Conservation (phyloP, 2,113 vertebrate genomes). For the Austrofundulus limnaeus region DNA sequence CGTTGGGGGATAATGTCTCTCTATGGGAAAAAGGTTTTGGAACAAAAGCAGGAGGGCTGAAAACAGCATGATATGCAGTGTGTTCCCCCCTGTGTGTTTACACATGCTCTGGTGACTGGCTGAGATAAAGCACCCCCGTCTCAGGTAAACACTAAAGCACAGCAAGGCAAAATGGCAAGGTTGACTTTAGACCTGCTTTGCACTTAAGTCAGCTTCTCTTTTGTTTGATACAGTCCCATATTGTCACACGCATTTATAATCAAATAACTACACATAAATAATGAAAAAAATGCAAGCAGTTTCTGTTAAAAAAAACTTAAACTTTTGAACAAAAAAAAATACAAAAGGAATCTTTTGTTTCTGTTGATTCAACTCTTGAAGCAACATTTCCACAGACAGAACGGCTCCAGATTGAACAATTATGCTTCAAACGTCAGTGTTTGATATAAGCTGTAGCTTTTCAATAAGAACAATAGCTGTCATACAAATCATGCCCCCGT, state of each 20-base stretch:
- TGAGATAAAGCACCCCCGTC: slow-evolving; percentile 72
- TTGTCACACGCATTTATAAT: slow-evolving; percentile 15
- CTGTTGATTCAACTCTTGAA: neutral
- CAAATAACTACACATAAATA: slow-evolving; percentile 3
- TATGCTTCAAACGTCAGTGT: slow-evolving; percentile 9
- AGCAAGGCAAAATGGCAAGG: slow-evolving; percentile 59
- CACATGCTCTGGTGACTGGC: slow-evolving; percentile 57
- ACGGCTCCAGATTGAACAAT: neutral
- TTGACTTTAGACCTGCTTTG: slow-evolving; percentile 68
- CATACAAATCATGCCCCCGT: slow-evolving; percentile 37
- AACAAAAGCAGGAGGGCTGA: slow-evolving; percentile 59
- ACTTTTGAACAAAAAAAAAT: too few relatives aligned
- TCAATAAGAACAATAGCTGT: slow-evolving; percentile 36
- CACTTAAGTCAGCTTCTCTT: slow-evolving; percentile 58
- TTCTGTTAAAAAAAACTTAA: too few relatives aligned
- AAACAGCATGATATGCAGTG: slow-evolving; percentile 54
- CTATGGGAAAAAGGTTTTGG: slow-evolving; percentile 59
- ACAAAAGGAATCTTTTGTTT: too few relatives aligned
- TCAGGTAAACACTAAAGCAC: slow-evolving; percentile 71
- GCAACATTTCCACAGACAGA: neutral
- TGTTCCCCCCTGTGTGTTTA: slow-evolving; percentile 54
- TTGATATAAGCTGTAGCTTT: slow-evolving; percentile 2
- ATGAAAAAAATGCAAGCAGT: neutral
- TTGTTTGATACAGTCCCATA: slow-evolving; percentile 22
- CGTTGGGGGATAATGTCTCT: slow-evolving; percentile 76